Conservation (phyloP, 2,888 invertebrate genomes). For the Hypsopygia costalis region DNA sequence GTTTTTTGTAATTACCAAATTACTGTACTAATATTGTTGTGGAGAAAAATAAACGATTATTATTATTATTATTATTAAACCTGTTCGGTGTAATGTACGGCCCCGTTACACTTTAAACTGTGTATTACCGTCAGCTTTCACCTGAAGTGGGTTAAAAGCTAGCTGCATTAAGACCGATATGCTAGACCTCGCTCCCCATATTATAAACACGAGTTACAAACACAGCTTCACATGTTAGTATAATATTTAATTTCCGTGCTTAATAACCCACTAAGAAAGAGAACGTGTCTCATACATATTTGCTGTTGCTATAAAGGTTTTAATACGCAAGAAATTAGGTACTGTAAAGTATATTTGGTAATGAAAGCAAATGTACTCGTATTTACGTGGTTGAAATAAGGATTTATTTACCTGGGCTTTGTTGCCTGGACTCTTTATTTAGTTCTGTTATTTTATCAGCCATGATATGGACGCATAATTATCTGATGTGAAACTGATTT, state of each 20-base stretch:
- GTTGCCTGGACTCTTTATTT: no score
- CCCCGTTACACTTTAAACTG: constrained; percentile 25
- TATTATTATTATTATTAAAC: no score
- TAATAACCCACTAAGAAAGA: neutral
- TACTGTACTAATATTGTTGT: no score
- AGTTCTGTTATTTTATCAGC: no score
- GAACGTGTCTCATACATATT: neutral
- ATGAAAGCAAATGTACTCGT: neutral
- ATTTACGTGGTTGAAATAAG: neutral
- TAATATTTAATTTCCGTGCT: neutral
- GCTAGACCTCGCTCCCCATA: constrained; percentile 10
- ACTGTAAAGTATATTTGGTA: neutral
- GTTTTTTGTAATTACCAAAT: no score
- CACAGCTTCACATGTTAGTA: neutral
- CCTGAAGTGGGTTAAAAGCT: constrained; percentile 59
- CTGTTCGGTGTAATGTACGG: neutral
- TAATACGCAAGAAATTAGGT: neutral
- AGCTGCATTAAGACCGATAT: constrained; percentile 46
- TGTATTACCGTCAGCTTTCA: constrained; percentile 27
- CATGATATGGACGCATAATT: no score
- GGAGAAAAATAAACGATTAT: no score
- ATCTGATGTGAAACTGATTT: no score
- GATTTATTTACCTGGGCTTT: neutral
- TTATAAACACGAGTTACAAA: neutral
- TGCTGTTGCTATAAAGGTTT: neutral